Evolutionary conservation across 2,113 vertebrate genomes (phyloP).

Genomic region (Periophthalmus modestus): DNA sequence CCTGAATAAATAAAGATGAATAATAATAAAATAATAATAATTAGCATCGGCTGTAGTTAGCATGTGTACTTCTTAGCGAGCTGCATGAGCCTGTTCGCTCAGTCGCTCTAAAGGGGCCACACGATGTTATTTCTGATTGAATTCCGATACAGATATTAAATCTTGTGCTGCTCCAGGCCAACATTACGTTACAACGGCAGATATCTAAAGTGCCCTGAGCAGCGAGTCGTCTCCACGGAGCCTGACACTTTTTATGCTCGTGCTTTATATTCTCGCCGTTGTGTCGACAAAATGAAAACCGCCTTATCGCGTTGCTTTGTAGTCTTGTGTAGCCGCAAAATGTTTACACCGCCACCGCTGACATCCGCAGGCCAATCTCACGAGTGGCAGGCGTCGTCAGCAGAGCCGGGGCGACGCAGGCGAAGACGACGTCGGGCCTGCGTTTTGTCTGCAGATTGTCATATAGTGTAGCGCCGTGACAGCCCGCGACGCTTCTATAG

Average conservation of each 20-base stretch:
- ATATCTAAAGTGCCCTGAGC: slow-evolving; percentile 8
- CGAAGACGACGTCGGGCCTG: slow-evolving; percentile 38
- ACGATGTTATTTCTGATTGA: not conserved
- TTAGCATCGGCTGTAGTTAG: too few species aligned
- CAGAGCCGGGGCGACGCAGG: slow-evolving; percentile 23
- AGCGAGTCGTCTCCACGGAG: slow-evolving; percentile 13
- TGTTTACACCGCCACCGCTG: slow-evolving; percentile 22
- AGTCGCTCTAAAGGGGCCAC: not conserved
- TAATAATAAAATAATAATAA: too few species aligned
- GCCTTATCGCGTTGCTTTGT: slow-evolving; percentile 24
- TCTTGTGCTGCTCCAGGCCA: not conserved
- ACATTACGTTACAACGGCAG: not conserved
- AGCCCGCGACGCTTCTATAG: slow-evolving; percentile 30
- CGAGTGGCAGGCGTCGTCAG: slow-evolving; percentile 38
- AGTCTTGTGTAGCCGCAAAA: slow-evolving; percentile 15
- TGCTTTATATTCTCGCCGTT: slow-evolving; percentile 19
- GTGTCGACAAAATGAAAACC: slow-evolving; percentile 13
- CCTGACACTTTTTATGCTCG: slow-evolving; percentile 5
- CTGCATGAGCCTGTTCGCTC: not conserved
- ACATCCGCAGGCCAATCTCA: slow-evolving; percentile 23
- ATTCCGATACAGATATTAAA: slow-evolving; percentile 6
- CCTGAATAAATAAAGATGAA: too few species aligned
- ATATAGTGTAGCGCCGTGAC: slow-evolving; percentile 48
- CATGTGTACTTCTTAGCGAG: not conserved
- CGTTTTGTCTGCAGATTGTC: slow-evolving; percentile 37